Base-by-base conservation (phyloP, 64 coral and sea anemone species). In the Astreopora myriophthalma region DNA sequence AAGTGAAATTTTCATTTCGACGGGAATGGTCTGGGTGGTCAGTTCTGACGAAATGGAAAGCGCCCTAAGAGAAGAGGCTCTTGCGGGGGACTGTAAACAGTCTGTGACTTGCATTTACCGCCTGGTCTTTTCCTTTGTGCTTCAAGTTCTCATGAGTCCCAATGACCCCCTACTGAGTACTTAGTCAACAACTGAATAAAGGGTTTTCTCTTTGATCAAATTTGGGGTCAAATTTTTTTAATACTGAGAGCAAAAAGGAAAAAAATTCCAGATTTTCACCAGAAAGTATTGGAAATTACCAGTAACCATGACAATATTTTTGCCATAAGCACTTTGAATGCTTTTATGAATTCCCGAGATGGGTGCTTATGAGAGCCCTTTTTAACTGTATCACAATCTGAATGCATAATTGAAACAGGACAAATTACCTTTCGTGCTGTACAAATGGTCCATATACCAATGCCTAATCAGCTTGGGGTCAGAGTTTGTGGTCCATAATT, bases 401-500 rank as follows among this genome's bases (percentile, higher is more conserved):
- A n/a, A n/a, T n/a, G n/a, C n/a, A n/a, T n/a, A n/a, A n/a, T 60
- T 60, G 11, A 60, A 60, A 13, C 11, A 60, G 3, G 11, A 60
- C 11, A 17, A 57, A 57, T 13, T 81, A 81, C 3, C 78, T 81
- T 26, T 81, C 19, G 78, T 81, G 14, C 51, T 33, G 11, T 81
- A 51, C 40, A 81, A 33, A 85, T 85, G 31, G 27, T 85, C 58
- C 81, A 85, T 28, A 85, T 85, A 85, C 55, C 55, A 63, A 26
- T 36, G 29, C 35, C 81, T 60, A 39, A 85, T 85, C 62, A 67
- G 13, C 24, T 65, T 85, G 12, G 81, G 81, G 64, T 85, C 57
- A 34, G 52, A 35, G 11, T 85, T 85, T 33, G 81, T 64, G n/a
- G 51, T 85, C 81, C 81, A 85, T 13, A 85, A 26, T 36, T 69